Evolutionary conservation across 2,888 invertebrate genomes (phyloP), one percentile per base, ranked within the genome.

Genomic region (Drosophila meridiana): DNA sequence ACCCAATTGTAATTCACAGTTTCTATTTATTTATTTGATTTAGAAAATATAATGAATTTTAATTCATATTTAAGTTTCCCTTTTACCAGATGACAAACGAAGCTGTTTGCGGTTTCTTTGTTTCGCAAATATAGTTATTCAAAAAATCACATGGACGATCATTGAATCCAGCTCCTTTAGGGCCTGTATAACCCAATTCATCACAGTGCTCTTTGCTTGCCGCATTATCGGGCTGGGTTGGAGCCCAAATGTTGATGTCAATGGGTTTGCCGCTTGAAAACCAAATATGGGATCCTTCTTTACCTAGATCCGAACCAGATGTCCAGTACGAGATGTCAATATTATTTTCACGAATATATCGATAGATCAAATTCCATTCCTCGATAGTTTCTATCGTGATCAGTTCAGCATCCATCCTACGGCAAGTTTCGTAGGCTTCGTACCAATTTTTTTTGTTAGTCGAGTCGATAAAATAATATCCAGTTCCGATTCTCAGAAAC

Each of bases 401-500:
- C 5, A 69, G 9, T 32, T 69, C 69, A n/a, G 69, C 56, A 11
- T 57, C 40, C 42, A 61, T 50, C 0, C 2, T 4, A 20, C 45
- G 61, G n/a, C 70, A 71, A 11, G 28, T 9, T 36, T 62, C 45
- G 20, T 57, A 62, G 9, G 70, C 69, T 5, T 45, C 57, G 26
- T 45, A 69, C 70, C 61, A 71, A 28, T 71, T 71, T 13, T 42
- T 52, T 8, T 14, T 20, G 5, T 38, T 2, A 3, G 5, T 38
- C 5, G 28, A 14, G 20, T 69, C 52, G 5, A 62, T 34, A 14
- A 42, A 71, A 40, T 71, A 71, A 47, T 58, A 69, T 26, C 58
- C 58, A 57, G 42, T 9, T 30, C 14, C 48, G 30, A 48, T 48
- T 3, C 8, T 48, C 7, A 30, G 1, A 48, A 48, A 48, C 7